Evolutionary conservation across 2,797 vertebrate species (phyloP), one percentile per base, ranked within the genome.

Genomic region (Mus spretus): DNA sequence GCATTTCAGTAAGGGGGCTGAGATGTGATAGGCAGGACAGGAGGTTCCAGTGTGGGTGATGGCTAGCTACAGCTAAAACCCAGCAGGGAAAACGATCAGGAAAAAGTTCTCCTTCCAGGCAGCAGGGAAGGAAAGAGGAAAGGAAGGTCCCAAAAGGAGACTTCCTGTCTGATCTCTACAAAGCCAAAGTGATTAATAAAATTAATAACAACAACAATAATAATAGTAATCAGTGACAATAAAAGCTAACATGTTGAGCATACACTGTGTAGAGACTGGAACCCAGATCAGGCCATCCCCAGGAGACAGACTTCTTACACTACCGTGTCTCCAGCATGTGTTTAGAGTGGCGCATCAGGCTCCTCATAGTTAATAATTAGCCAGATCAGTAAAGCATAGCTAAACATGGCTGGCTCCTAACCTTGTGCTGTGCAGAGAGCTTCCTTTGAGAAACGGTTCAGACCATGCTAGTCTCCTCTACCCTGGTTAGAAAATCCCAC

Each of bases 391-490:
- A 34, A 50, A 74, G 24, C 34, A 61, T 3, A 40, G 87, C 61
- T 78, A 37, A 91, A 22, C 15, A 50, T 12, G n/a, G 3, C 2
- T 53, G 31, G 17, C 59, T 55, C 75, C 81, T 59, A 78, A 6
- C 61, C 44, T 70, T 93, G 17, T 2, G 34, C 19, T 12, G 31
- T 19, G 3, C 44, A 50, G 44, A 50, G 44, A 50, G 44, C 31
- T 55, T 78, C 63, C 53, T 91, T 22, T 67, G 34, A 93, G 94
- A 86, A 90, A 63, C n/a, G 13, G 10, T 28, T 78, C 65, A 61
- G 24, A 31, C 59, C 24, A 0, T 9, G 63, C 59, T 4, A 13
- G 10, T 75, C 72, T 13, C 28, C 70, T 47, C n/a, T 20, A 24
- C 8, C 37, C n/a, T 40, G 19, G 31, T 70, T 75, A 74, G 80